Evolutionary conservation across 1,140 invertebrate species (phyloP).

Genomic region (Oryctes rhinoceros): DNA sequence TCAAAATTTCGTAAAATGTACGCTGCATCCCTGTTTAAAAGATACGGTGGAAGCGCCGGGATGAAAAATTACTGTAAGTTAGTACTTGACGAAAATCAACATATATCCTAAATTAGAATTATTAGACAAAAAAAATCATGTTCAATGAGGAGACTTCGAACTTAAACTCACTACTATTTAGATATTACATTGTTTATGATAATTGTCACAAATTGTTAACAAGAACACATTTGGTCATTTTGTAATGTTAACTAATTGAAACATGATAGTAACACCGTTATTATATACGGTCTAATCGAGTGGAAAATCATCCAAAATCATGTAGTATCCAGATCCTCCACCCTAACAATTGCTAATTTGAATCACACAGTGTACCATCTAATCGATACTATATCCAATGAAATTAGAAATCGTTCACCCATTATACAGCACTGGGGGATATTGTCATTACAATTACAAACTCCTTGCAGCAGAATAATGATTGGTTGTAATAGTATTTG

Average conservation of each 20-base stretch:
- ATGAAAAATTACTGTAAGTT: too few relatives aligned
- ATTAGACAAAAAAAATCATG: too few relatives aligned
- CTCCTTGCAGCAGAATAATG: too few relatives aligned
- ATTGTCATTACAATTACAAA: not conserved
- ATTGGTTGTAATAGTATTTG: too few relatives aligned
- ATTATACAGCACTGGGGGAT: conserved; percentile 12
- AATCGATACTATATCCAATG: conserved; percentile 23
- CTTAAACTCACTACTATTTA: not conserved
- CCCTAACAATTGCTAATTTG: conserved; percentile 28
- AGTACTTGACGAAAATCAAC: too few relatives aligned
- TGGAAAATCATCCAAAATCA: not conserved
- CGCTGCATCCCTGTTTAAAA: too few relatives aligned
- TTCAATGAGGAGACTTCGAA: not conserved
- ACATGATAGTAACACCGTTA: not conserved
- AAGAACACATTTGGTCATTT: not conserved
- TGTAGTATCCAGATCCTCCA: not conserved
- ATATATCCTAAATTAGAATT: too few relatives aligned
- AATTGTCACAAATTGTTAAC: too few relatives aligned
- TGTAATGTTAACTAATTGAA: not conserved
- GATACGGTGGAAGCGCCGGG: too few relatives aligned
- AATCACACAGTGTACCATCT: conserved; percentile 37
- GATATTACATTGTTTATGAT: too few relatives aligned
- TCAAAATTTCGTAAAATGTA: too few relatives aligned
- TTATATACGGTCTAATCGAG: not conserved
- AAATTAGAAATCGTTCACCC: conserved; percentile 20